phyloP scores from a whole-genome alignment of 1,140 invertebrate species.

The Microplitis demolitor region DNA sequence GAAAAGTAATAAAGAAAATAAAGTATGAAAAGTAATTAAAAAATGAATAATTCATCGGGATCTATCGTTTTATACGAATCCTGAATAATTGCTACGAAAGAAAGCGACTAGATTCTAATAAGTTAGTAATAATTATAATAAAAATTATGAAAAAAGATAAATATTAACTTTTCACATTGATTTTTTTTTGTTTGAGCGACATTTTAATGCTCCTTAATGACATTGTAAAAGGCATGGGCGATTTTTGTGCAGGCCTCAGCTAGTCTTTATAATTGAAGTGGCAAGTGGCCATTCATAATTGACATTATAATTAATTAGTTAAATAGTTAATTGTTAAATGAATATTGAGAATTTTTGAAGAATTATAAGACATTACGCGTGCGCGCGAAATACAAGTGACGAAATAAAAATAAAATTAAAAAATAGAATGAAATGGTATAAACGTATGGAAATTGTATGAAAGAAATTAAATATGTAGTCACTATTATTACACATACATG shows the following conservation, averaged over 20 bases:
- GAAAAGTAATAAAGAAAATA: too few relatives aligned
- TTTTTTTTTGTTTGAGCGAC: conserved; percentile 30
- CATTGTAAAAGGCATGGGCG: conserved; percentile 33
- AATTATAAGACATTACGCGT: background rate
- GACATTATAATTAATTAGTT: background rate
- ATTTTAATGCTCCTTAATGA: conserved; percentile 28
- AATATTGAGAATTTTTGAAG: background rate
- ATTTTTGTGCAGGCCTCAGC: conserved; percentile 51
- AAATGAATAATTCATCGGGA: too few relatives aligned
- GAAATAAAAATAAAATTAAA: background rate
- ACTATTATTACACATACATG: conserved; percentile 50
- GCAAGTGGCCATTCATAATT: conserved; percentile 33
- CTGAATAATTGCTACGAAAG: too few relatives aligned
- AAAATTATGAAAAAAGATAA: too few relatives aligned
- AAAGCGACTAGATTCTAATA: too few relatives aligned
- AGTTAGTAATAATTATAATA: too few relatives aligned
- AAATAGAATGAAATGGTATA: conserved; percentile 3
- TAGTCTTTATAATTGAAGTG: conserved; percentile 50
- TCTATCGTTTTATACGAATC: too few relatives aligned
- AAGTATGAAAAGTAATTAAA: too few relatives aligned
- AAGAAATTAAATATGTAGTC: conserved; percentile 44
- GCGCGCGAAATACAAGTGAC: background rate
- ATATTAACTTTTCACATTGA: conserved; percentile 5
- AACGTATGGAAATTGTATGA: background rate
- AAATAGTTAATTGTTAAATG: background rate